Percentiles rank a stretch among this genome's conserved stretches.
These are phyloP conservation scores for Danio aesculapii DNA, from an alignment of 2,797 vertebrate species.

Conservation along the genomic window DNA sequence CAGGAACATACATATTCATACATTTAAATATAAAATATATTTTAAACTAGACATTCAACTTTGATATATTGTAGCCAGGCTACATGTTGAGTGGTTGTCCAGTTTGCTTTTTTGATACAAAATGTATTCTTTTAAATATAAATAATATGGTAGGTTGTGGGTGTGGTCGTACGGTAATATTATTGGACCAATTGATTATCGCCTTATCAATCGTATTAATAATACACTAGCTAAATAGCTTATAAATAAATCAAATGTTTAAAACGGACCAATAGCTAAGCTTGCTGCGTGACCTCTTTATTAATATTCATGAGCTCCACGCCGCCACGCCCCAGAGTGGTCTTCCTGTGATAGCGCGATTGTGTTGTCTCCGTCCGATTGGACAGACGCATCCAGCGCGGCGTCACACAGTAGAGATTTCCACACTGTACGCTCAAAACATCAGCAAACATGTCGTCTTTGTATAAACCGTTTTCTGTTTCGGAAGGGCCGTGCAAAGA, in stretches of 20 bases:
- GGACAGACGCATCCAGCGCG: slow-evolving; percentile 16
- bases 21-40: too few relatives aligned
- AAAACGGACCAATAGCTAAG: slow-evolving; percentile 62
- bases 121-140: too few relatives aligned
- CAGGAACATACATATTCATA: too few relatives aligned
- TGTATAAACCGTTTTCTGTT: slow-evolving; percentile 77
- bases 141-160: not conserved
- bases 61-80: too few relatives aligned
- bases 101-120: not conserved
- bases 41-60: not conserved
- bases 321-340: slow-evolving; percentile 60
- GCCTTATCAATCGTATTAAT: slow-evolving; percentile 41
- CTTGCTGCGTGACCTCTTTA: slow-evolving; percentile 62
- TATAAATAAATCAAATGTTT: slow-evolving; percentile 45
- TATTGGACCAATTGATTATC: slow-evolving; percentile 63
- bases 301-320: slow-evolving; percentile 70
- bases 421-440: not conserved
- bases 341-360: slow-evolving; percentile 33
- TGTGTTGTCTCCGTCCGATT: slow-evolving; percentile 64
- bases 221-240: slow-evolving; percentile 62
- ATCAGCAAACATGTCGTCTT: slow-evolving; percentile 74
- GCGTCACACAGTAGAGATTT: slow-evolving; percentile 1
- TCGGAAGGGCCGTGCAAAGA: slow-evolving; percentile 74
- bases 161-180: not conserved
- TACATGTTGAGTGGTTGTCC: not conserved